Evolutionary conservation across 2,113 vertebrate genomes (phyloP), one percentile per base, ranked within the genome.

Genomic region (Forbesichthys agassizii): DNA sequence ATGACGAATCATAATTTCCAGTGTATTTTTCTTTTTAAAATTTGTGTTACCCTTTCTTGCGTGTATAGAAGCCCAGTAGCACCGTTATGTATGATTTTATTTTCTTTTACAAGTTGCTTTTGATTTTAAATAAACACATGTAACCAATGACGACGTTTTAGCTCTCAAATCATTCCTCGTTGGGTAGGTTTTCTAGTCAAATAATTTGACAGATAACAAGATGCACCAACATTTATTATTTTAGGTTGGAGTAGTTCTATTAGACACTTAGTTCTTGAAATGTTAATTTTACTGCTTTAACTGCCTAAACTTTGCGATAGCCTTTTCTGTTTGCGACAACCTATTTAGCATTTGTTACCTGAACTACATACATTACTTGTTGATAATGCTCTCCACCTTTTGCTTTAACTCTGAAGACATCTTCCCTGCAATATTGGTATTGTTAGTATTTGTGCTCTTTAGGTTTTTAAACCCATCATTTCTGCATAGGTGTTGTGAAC

Each of bases 81-180:
- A 77, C 14, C 77, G 67, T 73, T 74, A 70, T 90, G 89, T 92
- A 80, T 87, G 71, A 68, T 88, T 91, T 84, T 84, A 84, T 84
- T 92, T 80, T 66, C 75, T 77, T 77, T 81, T 55, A 73, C 68
- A 79, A 62, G 48, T 74, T 84, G 76, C 82, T 80, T 87, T 81
- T 89, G 62, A 75, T 88, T 86, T 92, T 89, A 86, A 79, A 89
- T 91, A 92, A 92, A 93, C 75, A 70, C 69, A 80, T 87, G 48
- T 84, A 84, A 91, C 64, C 73, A 78, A 82, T 79, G 68, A 66
- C 69, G 13, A 47, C 74, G 55, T 59, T 84, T 82, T 90, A 82
- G 79, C 86, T 89, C 83, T 88, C 73, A 75, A 64, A 69, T 87
- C 80, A 48, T 86, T 88, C 75, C 10, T 75, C 60, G 59, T 61